Evolutionary conservation across 2,113 vertebrate genomes (phyloP), one percentile per base, ranked within the genome.

Genomic region (Reinhardtius hippoglossoides): DNA sequence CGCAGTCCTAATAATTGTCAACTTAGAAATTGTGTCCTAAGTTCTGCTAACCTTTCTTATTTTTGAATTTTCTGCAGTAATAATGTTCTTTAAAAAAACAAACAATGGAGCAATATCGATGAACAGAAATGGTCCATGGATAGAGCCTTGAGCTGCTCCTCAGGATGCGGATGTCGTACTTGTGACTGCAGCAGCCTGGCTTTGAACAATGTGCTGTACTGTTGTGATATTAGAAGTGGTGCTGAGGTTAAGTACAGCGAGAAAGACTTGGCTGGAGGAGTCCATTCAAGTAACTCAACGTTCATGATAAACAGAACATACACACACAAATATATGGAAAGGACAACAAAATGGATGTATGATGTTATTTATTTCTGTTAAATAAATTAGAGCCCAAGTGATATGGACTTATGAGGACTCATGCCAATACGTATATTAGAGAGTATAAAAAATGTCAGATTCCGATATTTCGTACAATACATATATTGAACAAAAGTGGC

Each of bases 141-240:
- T 44, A 40, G 75, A 83, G 50, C 75, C 79, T 70, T 80, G 79
- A 76, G 67, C 54, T 59, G 46, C 59, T 72, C 55, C 50, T 5
- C 50, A 20, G 42, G 21, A 57, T 57, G 58, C 67, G 18, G 35
- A 56, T 40, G 46, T 42, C 18, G 37, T 23, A 16, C 50, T 66
- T 50, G 54, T 57, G 15, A 74, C 14, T 27, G 54, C 50, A 63
- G 71, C 55, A 35, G 20, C n/a, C 35, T 46, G 35, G 63, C 62
- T 68, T 44, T 58, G 64, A 62, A 62, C 31, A 27, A 42, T 16
- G 3, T 14, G 46, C 24, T 60, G 13, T 50, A 7, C 44, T 74
- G 40, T 24, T 58, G 57, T 81, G 54, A 68, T n/a, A 26, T 64
- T 46, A 61, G 37, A 59, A 26, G 60, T n/a, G 26, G 20, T 52